Evolutionary conservation across 2,888 invertebrate species (phyloP).

Genomic region (Acrobasis repandana): DNA sequence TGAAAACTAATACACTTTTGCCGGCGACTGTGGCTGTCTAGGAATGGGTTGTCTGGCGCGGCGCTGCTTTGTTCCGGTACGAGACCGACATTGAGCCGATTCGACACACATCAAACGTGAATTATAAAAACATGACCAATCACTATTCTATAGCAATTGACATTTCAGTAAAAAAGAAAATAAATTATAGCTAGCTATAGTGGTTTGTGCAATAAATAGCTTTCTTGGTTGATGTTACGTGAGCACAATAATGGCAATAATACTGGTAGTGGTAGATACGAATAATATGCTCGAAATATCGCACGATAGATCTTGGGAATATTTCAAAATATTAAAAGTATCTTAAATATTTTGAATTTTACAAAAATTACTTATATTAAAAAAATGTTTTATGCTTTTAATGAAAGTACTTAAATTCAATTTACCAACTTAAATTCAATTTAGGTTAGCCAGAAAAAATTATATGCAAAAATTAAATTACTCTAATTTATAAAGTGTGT

Average conservation of each 20-base stretch:
- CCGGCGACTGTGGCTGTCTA: slow-evolving; percentile 26
- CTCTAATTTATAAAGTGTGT: slow-evolving; percentile 24
- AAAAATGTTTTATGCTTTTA: neutral
- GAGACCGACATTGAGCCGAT: slow-evolving; percentile 56
- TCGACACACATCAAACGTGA: slow-evolving; percentile 49
- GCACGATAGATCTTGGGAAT: too few species aligned
- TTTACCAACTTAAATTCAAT: neutral
- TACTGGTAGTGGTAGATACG: too few species aligned
- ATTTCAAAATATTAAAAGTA: neutral
- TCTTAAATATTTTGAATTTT: neutral
- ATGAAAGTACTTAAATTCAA: neutral
- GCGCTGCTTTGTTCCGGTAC: slow-evolving; percentile 53
- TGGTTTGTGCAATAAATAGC: neutral
- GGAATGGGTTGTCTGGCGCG: slow-evolving; percentile 43
- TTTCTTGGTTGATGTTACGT: neutral
- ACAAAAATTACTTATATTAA: neutral
- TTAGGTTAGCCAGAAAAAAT: neutral
- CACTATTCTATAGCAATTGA: slow-evolving; percentile 46
- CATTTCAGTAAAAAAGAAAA: slow-evolving; percentile 41
- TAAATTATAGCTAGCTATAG: neutral
- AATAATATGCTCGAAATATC: too few species aligned
- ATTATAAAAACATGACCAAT: slow-evolving; percentile 54
- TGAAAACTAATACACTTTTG: slow-evolving; percentile 17
- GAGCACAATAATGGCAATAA: too few species aligned
- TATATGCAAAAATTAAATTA: slow-evolving; percentile 4